Evolutionary conservation across 2,888 invertebrate genomes (phyloP).

Genomic region (Drosophila ochracea): DNA sequence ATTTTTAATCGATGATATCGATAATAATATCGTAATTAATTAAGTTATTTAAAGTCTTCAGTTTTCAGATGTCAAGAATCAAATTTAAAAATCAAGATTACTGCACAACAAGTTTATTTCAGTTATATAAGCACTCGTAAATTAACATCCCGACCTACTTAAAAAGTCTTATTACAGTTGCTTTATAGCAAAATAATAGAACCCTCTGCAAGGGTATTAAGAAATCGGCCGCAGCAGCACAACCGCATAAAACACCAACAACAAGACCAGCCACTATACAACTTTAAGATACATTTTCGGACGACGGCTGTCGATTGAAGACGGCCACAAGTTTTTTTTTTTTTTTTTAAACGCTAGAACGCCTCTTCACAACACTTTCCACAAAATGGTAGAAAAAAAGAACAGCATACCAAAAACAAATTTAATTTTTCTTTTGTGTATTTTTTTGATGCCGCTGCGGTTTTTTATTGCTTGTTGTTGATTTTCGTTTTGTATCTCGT

Average conservation of each 20-base stretch:
- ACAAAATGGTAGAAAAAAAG: conserved; percentile 38
- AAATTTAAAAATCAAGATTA: not conserved
- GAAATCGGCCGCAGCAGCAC: conserved; percentile 33
- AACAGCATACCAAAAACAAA: conserved; percentile 36
- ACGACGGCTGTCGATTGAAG: conserved; percentile 66
- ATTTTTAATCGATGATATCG: not conserved
- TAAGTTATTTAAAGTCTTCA: not conserved
- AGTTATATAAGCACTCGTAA: not conserved
- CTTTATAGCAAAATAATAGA: not conserved
- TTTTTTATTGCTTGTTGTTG: conserved; percentile 72
- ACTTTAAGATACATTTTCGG: conserved; percentile 72
- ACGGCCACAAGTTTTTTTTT: conserved; percentile 54
- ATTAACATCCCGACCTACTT: not conserved
- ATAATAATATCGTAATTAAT: not conserved
- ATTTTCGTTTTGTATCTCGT: conserved; percentile 45
- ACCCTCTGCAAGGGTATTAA: conserved; percentile 2
- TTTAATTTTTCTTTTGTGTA: conserved; percentile 32
- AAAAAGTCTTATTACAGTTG: not conserved
- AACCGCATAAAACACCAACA: conserved; percentile 38
- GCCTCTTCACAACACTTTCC: conserved; percentile 83
- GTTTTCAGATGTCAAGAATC: not conserved
- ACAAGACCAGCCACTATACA: conserved; percentile 19
- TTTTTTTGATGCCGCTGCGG: conserved; percentile 63
- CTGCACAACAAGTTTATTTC: not conserved
- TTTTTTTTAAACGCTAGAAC: conserved; percentile 83